Percentiles rank a stretch among this genome's conserved stretches.
phyloP scores from a whole-genome alignment of 53 echinoderm and acorn worm species.

The Patiria pectinifera region DNA sequence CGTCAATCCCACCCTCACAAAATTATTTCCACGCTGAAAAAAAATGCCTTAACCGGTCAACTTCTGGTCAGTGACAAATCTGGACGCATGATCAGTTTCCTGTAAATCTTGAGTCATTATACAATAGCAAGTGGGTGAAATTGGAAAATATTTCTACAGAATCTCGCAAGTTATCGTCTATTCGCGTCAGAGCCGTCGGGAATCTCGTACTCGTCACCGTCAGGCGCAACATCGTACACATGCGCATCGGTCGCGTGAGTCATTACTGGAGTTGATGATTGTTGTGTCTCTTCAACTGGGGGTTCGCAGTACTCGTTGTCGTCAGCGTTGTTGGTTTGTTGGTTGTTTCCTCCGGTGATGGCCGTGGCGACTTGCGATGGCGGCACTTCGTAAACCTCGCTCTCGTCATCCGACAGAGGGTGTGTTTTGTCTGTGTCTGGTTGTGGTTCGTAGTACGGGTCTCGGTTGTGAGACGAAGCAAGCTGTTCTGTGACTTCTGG shows the following conservation, averaged over 20 bases:
- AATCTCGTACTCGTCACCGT: slow-evolving; percentile 37
- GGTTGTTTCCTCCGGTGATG: background rate
- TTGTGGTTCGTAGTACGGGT: background rate
- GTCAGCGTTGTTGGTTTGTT: background rate
- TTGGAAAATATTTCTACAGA: too few species aligned
- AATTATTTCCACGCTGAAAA: too few species aligned
- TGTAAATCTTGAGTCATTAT: too few species aligned
- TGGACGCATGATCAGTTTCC: too few species aligned
- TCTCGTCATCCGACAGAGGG: slow-evolving; percentile 13
- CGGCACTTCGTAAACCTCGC: slow-evolving; percentile 26
- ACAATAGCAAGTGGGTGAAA: too few species aligned
- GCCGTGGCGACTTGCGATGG: background rate
- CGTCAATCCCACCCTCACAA: too few species aligned
- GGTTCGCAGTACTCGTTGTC: slow-evolving; percentile 22
- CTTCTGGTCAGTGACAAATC: too few species aligned
- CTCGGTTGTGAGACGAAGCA: background rate
- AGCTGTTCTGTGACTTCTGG: slow-evolving; percentile 3
- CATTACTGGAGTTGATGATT: background rate
- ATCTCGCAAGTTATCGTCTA: background rate
- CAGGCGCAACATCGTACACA: slow-evolving; percentile 41
- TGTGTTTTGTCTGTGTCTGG: background rate
- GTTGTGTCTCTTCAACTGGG: background rate
- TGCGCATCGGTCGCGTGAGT: slow-evolving; percentile 1
- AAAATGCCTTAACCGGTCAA: too few species aligned
- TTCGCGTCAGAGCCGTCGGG: background rate